Percentiles rank a stretch among this genome's conserved stretches.
These are phyloP conservation scores for Xerus rutilus DNA, from an alignment of 2,797 vertebrate genomes.

Conservation along the genomic window DNA sequence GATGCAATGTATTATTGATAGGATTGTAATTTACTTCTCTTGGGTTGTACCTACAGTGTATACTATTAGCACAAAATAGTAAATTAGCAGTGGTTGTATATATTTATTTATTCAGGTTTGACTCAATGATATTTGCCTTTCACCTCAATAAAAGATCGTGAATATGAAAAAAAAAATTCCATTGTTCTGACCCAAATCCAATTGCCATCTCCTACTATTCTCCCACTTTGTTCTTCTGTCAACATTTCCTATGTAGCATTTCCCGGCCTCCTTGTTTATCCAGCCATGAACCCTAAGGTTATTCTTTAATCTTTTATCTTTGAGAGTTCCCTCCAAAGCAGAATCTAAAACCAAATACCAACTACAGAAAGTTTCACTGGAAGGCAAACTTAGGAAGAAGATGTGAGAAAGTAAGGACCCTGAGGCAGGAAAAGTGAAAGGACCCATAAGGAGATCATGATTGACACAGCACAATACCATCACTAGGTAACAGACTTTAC, in stretches of 20 bases:
- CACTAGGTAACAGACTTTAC: too few species aligned
- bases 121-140: constrained; percentile 8
- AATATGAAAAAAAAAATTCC: not conserved
- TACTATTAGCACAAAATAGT: constrained; percentile 68
- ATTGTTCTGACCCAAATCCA: not conserved
- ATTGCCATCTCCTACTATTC: not conserved
- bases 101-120: constrained; percentile 49
- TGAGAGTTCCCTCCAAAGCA: not conserved
- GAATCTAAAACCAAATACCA: not conserved
- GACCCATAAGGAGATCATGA: not conserved
- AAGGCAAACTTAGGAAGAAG: not conserved
- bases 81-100: constrained; percentile 60
- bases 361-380: not conserved
- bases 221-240: not conserved
- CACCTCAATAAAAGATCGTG: constrained; percentile 40
- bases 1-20: constrained; percentile 51
- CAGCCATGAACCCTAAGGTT: not conserved
- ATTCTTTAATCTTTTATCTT: not conserved
- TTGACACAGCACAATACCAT: too few species aligned
- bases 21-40: constrained; percentile 75
- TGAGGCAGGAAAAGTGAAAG: not conserved
- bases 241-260: not conserved
- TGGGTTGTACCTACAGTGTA: constrained; percentile 67
- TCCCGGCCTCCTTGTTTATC: not conserved
- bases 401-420: not conserved